A percentile compares a stretch with the other conserved stretches of the same genome.
phyloP scores from a whole-genome alignment of 2,888 invertebrate genomes.

The Xestia ashworthii region DNA sequence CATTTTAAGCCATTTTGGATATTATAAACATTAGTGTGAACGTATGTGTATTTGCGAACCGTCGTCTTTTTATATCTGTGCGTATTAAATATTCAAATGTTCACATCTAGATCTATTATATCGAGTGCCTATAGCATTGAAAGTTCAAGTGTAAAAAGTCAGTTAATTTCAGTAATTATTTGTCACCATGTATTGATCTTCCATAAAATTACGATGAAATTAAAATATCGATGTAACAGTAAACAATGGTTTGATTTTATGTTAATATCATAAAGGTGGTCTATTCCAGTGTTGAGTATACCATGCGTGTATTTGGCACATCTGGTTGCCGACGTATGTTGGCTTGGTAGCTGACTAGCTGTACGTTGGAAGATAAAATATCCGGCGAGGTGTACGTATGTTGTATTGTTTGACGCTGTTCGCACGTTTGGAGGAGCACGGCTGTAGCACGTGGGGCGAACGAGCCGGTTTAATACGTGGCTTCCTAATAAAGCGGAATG shows the following conservation, averaged over 20 bases:
- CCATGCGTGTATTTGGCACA: slow-evolving; percentile 68
- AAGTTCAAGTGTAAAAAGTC: slow-evolving; percentile 90
- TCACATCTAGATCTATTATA: slow-evolving; percentile 90
- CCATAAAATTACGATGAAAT: slow-evolving; percentile 91
- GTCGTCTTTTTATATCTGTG: slow-evolving; percentile 88
- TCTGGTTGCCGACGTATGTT: slow-evolving; percentile 61
- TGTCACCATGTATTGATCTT: slow-evolving; percentile 91
- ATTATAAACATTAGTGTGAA: slow-evolving; percentile 86
- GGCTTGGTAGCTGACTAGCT: slow-evolving; percentile 60
- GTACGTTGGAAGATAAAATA: slow-evolving; percentile 64
- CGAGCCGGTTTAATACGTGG: slow-evolving; percentile 82
- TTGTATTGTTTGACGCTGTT: slow-evolving; percentile 71
- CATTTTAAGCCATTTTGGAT: slow-evolving; percentile 87
- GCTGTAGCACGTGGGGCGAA: slow-evolving; percentile 77
- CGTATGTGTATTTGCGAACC: slow-evolving; percentile 86
- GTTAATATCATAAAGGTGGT: slow-evolving; percentile 11
- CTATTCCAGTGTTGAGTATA: slow-evolving; percentile 38
- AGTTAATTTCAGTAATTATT: slow-evolving; percentile 89
- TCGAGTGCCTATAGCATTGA: slow-evolving; percentile 91
- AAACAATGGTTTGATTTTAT: slow-evolving; percentile 83
- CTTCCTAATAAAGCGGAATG: slow-evolving; percentile 87
- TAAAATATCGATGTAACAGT: slow-evolving; percentile 91
- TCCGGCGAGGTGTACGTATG: slow-evolving; percentile 58
- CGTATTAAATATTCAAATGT: slow-evolving; percentile 88
- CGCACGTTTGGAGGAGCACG: slow-evolving; percentile 78